Conservation (phyloP, 2,888 invertebrate species). For the Eurois occulta region DNA sequence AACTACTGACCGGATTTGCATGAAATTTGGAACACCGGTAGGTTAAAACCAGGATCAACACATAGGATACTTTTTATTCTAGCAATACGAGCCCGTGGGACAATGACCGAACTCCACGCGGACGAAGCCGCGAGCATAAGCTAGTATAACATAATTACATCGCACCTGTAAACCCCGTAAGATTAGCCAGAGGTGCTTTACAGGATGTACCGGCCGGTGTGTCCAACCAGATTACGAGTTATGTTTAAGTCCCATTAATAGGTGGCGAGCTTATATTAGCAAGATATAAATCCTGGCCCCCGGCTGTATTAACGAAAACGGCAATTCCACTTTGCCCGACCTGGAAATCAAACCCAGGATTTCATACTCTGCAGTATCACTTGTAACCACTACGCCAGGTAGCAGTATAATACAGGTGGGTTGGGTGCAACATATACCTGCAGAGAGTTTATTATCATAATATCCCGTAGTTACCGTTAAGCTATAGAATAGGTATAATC, state of each 20-base stretch:
- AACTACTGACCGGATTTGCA: too few species aligned
- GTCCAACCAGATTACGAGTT: background rate
- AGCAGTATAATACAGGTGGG: background rate
- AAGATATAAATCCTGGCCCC: background rate
- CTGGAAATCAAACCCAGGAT: too few species aligned
- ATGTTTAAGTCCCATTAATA: background rate
- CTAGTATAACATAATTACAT: background rate
- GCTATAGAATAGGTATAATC: conserved; percentile 17
- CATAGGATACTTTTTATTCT: too few species aligned
- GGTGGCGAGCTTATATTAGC: background rate
- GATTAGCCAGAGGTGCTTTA: background rate
- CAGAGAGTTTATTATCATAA: conserved; percentile 6
- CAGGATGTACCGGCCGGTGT: background rate
- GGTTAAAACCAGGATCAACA: too few species aligned
- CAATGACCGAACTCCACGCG: too few species aligned
- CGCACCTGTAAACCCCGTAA: background rate
- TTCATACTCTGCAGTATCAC: too few species aligned
- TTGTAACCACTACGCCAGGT: background rate
- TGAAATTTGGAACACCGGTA: too few species aligned
- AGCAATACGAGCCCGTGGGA: too few species aligned
- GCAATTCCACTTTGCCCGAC: background rate
- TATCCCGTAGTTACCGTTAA: background rate
- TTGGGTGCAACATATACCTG: background rate
- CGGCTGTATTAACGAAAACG: background rate
- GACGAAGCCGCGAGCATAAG: too few species aligned